These are phyloP conservation scores for Argyra leucocephala DNA, from an alignment of 2,888 invertebrate genomes.

Conservation along the genomic window DNA sequence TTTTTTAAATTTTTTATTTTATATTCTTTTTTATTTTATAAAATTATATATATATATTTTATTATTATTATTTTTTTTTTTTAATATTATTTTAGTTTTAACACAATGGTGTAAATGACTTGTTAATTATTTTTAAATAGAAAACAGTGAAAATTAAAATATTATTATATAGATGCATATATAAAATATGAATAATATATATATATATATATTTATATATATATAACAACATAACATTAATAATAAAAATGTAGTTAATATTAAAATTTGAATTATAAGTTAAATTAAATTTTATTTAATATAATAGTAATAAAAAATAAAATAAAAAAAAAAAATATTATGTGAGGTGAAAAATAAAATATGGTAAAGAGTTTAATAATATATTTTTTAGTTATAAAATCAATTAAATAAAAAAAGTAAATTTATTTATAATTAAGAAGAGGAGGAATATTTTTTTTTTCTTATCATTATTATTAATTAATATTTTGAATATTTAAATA, in stretches of 20 bases:
- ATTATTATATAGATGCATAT: neutral
- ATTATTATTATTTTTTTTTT: neutral
- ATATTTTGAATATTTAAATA: no score
- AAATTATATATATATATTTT: no score
- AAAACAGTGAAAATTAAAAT: slow-evolving; percentile 15
- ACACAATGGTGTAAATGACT: slow-evolving; percentile 23
- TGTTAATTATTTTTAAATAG: slow-evolving; percentile 23
- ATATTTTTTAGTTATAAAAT: no score
- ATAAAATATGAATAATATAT: no score
- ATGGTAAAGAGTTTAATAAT: no score
- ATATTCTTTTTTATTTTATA: neutral
- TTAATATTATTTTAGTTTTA: slow-evolving; percentile 16
- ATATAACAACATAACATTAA: neutral
- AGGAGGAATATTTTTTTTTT: no score
- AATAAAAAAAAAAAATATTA: no score
- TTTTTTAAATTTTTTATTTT: neutral
- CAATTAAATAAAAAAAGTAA: slow-evolving; percentile 4
- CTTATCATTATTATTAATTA: no score
- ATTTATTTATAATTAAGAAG: neutral
- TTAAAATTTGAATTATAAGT: neutral
- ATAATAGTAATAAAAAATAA: no score
- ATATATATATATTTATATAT: neutral
- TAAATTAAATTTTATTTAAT: no score
- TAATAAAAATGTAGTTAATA: slow-evolving; percentile 12
- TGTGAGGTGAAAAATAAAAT: no score